Percentiles rank a stretch among this genome's conserved stretches.
These are phyloP conservation scores for Chaetodon trifascialis DNA, from an alignment of 2,113 vertebrate genomes.

Conservation along the genomic window DNA sequence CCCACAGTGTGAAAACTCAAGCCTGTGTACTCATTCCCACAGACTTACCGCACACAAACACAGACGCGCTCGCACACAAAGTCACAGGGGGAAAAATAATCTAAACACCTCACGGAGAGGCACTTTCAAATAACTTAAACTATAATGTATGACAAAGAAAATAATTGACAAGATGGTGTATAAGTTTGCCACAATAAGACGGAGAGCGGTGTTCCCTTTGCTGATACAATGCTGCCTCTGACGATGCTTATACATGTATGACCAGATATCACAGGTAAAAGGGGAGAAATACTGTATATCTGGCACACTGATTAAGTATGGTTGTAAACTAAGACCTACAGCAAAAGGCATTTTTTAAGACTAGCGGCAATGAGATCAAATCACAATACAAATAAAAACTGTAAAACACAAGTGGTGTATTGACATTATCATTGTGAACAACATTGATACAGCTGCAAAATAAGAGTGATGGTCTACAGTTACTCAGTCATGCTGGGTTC, in stretches of 20 bases:
- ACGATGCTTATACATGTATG: background rate
- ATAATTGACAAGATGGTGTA: background rate
- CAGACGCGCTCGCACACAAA: background rate
- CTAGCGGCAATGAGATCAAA: background rate
- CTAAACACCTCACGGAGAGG: conserved; percentile 15
- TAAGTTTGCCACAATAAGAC: background rate
- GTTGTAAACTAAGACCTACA: no score
- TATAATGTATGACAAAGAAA: background rate
- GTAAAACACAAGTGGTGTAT: no score
- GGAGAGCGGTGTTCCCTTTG: background rate
- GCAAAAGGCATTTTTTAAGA: background rate
- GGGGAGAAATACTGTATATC: background rate
- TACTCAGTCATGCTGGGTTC: background rate
- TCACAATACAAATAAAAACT: no score
- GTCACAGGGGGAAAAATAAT: conserved; percentile 1
- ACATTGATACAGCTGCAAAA: background rate
- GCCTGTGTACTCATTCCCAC: conserved; percentile 62
- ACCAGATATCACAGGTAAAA: background rate
- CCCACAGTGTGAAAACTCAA: conserved; percentile 69
- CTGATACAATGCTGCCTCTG: background rate
- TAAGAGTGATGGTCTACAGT: background rate
- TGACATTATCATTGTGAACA: background rate
- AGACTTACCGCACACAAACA: conserved; percentile 50
- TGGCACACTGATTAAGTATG: background rate
- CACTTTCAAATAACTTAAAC: conserved; percentile 13